Percentiles rank a stretch among this genome's conserved stretches.
Conservation (phyloP, 2,797 vertebrate species). For the Notoglanidium macrostoma region DNA sequence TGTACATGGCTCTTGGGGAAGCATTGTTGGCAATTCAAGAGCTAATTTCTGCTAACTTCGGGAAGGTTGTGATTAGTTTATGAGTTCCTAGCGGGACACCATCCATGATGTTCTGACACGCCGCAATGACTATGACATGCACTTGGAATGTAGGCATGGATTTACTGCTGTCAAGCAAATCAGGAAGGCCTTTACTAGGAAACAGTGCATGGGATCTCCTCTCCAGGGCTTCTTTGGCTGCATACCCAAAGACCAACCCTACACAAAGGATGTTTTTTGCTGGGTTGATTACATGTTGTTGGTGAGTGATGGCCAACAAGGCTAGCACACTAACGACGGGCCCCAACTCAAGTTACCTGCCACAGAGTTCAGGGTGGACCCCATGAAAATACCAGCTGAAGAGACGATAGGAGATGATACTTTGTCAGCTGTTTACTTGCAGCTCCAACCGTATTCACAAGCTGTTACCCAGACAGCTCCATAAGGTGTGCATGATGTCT, state of each 20-base stretch:
- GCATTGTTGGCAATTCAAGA: not conserved
- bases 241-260: not conserved
- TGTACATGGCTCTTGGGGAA: not conserved
- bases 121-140: too few species aligned
- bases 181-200: not conserved
- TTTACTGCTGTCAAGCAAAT: not conserved
- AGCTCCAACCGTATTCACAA: not conserved
- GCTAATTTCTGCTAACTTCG: not conserved
- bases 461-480: not conserved
- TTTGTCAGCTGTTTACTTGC: not conserved
- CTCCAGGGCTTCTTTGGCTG: not conserved
- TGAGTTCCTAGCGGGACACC: not conserved
- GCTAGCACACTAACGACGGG: not conserved
- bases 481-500: not conserved
- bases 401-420: not conserved
- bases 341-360: not conserved
- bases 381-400: not conserved
- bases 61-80: not conserved
- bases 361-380: not conserved
- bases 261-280: not conserved
- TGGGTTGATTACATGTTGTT: not conserved
- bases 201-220: constrained; percentile 2
- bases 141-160: not conserved
- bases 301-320: not conserved
- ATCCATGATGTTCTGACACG: not conserved